A percentile compares a stretch with the other conserved stretches of the same genome.
phyloP scores from a whole-genome alignment of 2,113 vertebrate species.

The Amphilophus citrinellus region DNA sequence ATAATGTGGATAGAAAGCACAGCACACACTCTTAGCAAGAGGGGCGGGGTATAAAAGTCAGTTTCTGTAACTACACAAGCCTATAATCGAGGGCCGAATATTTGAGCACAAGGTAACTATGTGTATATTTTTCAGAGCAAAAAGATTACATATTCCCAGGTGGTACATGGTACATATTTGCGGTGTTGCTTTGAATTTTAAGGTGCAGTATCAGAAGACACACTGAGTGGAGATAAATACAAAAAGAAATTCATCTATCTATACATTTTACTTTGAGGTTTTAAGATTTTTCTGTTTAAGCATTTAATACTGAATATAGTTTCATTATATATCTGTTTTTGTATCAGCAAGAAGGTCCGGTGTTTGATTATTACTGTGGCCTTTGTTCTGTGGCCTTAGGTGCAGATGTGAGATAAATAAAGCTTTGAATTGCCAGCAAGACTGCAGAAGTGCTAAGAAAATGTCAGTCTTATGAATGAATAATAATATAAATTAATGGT shows the following conservation, averaged over 20 bases:
- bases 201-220: neutral
- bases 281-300: neutral
- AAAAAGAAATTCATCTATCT: neutral
- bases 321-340: neutral
- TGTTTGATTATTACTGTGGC: neutral
- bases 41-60: neutral
- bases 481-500: too few species aligned
- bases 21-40: neutral
- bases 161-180: too few species aligned
- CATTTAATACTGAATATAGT: neutral
- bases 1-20: neutral
- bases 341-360: neutral
- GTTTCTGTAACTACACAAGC: neutral
- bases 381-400: neutral
- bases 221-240: neutral
- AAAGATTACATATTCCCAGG: too few species aligned
- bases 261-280: neutral
- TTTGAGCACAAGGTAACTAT: too few species aligned
- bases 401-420: slow-evolving; percentile 4
- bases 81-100: too few species aligned
- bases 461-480: too few species aligned
- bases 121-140: too few species aligned
- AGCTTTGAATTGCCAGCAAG: slow-evolving; percentile 5
- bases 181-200: neutral
- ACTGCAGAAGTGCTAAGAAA: neutral